phyloP scores from a whole-genome alignment of 92 coral and sea anemone genomes.

The Isaurus tuberculatus region DNA sequence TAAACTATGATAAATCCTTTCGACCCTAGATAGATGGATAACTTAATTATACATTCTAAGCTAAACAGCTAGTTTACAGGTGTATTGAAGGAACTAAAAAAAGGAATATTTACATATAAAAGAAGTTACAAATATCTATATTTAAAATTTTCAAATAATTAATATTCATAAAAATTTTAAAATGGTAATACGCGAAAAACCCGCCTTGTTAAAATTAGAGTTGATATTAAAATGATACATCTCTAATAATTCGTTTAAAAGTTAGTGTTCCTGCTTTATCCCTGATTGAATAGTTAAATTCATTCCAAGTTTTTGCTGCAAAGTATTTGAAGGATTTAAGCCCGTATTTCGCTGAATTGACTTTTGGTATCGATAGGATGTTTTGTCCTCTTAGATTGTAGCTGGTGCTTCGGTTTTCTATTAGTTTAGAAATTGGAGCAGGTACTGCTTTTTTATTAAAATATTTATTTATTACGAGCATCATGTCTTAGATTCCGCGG shows the following conservation, averaged over 20 bases:
- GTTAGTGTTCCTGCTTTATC: constrained; percentile 11
- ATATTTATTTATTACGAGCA: constrained; percentile 16
- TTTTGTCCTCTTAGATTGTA: constrained; percentile 46
- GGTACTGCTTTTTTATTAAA: constrained; percentile 30
- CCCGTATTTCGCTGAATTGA: constrained; percentile 49
- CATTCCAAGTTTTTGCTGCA: constrained; percentile 57
- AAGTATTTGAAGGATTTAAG: constrained; percentile 42
- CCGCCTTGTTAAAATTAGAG: too few species aligned
- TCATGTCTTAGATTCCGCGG: constrained; percentile 22
- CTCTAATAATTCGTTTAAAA: constrained; percentile 4
- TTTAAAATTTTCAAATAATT: too few species aligned
- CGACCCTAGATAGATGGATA: too few species aligned
- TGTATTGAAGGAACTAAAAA: too few species aligned
- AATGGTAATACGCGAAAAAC: too few species aligned
- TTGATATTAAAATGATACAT: background rate
- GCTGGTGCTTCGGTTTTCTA: constrained; percentile 30
- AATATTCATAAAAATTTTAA: too few species aligned
- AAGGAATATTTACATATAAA: too few species aligned
- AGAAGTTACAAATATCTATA: too few species aligned
- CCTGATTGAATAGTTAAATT: constrained; percentile 26
- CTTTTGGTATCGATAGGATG: constrained; percentile 43
- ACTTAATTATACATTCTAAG: too few species aligned
- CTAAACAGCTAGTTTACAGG: too few species aligned
- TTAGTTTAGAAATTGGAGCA: constrained; percentile 9
- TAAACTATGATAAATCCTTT: too few species aligned